Evolutionary conservation across 2,888 invertebrate species (phyloP).

Genomic region (Caenorhabditis becei): DNA sequence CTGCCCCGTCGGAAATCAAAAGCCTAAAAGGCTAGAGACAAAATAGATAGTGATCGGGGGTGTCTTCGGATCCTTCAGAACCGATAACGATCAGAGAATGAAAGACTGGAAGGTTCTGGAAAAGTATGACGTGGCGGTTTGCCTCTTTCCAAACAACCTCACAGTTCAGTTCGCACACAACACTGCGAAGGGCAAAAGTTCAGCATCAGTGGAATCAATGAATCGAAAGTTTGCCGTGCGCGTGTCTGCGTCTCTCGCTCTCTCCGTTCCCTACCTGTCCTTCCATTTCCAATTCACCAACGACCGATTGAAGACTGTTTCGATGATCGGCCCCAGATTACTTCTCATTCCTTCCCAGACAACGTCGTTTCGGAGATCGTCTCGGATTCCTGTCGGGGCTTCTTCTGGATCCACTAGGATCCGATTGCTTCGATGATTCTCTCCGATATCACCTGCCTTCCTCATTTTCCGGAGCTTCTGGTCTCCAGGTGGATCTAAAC

Average conservation of each 20-base stretch:
- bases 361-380: neutral
- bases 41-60: constrained; percentile 3
- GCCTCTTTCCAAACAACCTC: constrained; percentile 17
- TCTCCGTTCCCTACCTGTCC: constrained; percentile 32
- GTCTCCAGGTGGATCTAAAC: neutral
- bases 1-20: constrained; percentile 12
- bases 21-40: constrained; percentile 5
- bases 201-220: constrained; percentile 56
- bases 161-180: too few species aligned
- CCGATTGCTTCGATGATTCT: neutral
- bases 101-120: constrained; percentile 8
- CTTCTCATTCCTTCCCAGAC: neutral
- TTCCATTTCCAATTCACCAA: neutral
- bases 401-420: neutral
- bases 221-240: constrained; percentile 45
- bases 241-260: constrained; percentile 25
- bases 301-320: constrained; percentile 19
- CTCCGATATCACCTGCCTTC: neutral
- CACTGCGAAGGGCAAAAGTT: constrained; percentile 48
- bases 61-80: neutral
- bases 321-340: constrained; percentile 38
- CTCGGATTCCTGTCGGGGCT: neutral
- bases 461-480: neutral
- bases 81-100: constrained; percentile 2
- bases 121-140: neutral